A percentile compares a stretch with the other conserved stretches of the same genome.
Conservation (phyloP, 2,797 vertebrate genomes). For the Myotis vivesi region DNA sequence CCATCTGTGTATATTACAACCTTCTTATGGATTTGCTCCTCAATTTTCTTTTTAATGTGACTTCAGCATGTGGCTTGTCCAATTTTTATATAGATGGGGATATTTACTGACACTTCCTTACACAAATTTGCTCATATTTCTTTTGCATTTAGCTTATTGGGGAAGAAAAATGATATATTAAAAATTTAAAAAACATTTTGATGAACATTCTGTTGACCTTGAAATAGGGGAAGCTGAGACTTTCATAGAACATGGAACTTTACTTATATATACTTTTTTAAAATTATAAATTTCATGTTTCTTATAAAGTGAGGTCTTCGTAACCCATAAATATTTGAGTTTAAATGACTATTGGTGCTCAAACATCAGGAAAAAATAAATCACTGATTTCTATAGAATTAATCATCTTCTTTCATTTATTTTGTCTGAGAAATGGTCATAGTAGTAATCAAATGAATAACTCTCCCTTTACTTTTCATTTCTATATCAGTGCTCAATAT, state of each 20-base stretch:
- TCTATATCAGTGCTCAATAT: not conserved
- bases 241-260: not conserved
- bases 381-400: not conserved
- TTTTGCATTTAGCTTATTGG: not conserved
- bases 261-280: not conserved
- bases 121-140: not conserved
- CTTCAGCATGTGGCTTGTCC: not conserved
- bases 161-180: not conserved
- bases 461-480: not conserved
- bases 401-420: not conserved
- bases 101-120: not conserved
- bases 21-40: not conserved
- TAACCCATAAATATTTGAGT: not conserved
- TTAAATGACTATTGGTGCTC: not conserved
- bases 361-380: not conserved
- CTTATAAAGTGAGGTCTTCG: not conserved
- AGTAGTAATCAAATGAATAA: not conserved
- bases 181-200: not conserved
- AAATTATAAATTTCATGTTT: not conserved
- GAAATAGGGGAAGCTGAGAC: not conserved
- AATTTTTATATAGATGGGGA: not conserved
- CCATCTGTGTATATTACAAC: constrained; percentile 51
- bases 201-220: not conserved
- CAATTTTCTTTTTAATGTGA: not conserved
- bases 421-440: not conserved